phyloP scores from a whole-genome alignment of 2,888 invertebrate species.

The Meteorus cinctellus region DNA sequence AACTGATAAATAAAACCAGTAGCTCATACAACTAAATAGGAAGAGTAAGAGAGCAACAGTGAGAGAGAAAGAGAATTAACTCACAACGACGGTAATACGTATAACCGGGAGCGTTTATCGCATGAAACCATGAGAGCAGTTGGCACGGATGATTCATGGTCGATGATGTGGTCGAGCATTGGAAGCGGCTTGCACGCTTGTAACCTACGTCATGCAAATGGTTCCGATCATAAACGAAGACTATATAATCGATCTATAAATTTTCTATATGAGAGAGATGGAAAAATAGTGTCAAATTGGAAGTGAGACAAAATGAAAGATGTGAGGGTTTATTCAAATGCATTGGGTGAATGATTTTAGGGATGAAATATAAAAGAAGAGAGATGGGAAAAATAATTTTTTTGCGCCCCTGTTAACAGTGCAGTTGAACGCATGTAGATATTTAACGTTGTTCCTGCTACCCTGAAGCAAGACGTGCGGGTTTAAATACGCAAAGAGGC shows the following conservation, averaged over 20 bases:
- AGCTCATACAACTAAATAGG: not conserved
- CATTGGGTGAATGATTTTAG: not conserved
- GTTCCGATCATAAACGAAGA: slow-evolving; percentile 72
- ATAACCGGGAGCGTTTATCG: slow-evolving; percentile 64
- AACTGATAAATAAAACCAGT: slow-evolving; percentile 35
- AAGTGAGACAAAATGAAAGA: slow-evolving; percentile 1
- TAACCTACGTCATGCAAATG: slow-evolving; percentile 71
- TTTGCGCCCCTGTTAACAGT: slow-evolving; percentile 32
- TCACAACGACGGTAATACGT: not conserved
- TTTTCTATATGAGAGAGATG: slow-evolving; percentile 65
- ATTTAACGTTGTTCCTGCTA: slow-evolving; percentile 8
- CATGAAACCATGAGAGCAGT: slow-evolving; percentile 68
- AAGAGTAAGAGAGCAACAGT: slow-evolving; percentile 18
- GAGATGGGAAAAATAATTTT: slow-evolving; percentile 34
- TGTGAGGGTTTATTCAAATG: not conserved
- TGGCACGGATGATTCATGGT: slow-evolving; percentile 70
- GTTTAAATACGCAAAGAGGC: slow-evolving; percentile 43
- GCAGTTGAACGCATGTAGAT: slow-evolving; percentile 39
- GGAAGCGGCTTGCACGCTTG: slow-evolving; percentile 31
- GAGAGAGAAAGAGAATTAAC: slow-evolving; percentile 10
- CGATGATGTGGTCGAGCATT: slow-evolving; percentile 35
- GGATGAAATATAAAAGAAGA: slow-evolving; percentile 7
- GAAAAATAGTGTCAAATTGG: slow-evolving; percentile 42
- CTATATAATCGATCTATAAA: slow-evolving; percentile 72
- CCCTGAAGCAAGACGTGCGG: slow-evolving; percentile 39